Conservation (phyloP, 1,140 invertebrate genomes). For the Drosophila nigromelanica region DNA sequence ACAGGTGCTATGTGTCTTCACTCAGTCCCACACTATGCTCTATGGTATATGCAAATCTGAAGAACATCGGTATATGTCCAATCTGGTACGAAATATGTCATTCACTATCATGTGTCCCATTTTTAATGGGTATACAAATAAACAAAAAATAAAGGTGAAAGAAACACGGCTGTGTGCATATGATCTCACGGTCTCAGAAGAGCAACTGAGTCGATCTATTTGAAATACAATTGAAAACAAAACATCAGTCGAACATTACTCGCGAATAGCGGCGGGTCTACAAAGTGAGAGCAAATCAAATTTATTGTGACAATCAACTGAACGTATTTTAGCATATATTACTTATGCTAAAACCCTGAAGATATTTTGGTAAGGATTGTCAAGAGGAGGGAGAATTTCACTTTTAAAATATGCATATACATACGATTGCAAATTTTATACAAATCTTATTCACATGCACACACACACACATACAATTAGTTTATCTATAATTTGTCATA, state of each 20-base stretch:
- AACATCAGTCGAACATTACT: slow-evolving; percentile 53
- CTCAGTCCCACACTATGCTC: no score
- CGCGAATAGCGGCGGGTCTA: slow-evolving; percentile 39
- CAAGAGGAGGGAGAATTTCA: no score
- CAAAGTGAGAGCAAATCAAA: slow-evolving; percentile 1
- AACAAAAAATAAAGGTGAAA: slow-evolving; percentile 1
- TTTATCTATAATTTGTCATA: background rate
- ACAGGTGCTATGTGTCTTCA: no score
- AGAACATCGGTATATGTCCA: no score
- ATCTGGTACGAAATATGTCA: no score
- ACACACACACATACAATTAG: background rate
- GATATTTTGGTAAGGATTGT: background rate
- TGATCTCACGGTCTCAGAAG: slow-evolving; percentile 1
- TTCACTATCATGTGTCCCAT: no score
- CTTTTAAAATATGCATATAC: background rate
- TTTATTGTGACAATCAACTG: background rate
- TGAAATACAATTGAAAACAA: slow-evolving; percentile 18
- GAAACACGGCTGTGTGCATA: background rate
- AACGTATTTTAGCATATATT: background rate
- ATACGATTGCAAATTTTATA: background rate
- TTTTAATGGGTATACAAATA: background rate
- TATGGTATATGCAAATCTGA: no score
- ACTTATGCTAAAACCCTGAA: background rate
- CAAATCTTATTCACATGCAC: background rate
- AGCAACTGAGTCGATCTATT: background rate